Percentiles rank a stretch among this genome's conserved stretches.
Evolutionary conservation across 2,113 vertebrate species (phyloP).

Genomic region (Eudyptes chrysolophus): DNA sequence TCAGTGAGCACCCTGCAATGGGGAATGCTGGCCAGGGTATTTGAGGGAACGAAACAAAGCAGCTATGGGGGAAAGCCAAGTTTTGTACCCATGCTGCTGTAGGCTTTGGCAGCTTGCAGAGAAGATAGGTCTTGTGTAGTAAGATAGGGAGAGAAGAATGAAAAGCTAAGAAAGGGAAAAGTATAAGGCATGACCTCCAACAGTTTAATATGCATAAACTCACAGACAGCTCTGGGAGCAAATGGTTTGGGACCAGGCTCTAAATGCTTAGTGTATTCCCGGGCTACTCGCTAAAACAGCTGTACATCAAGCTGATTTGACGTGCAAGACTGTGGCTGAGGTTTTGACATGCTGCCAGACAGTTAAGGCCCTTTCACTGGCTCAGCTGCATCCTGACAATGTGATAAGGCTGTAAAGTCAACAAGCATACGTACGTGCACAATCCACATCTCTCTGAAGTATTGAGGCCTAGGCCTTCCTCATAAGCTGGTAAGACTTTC

Average conservation of each 20-base stretch:
- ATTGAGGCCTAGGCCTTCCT: not conserved
- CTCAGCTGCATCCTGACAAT: not conserved
- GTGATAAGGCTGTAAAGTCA: not conserved
- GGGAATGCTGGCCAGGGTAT: not conserved
- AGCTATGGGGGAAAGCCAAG: not conserved
- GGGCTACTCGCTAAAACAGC: not conserved
- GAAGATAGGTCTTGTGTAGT: not conserved
- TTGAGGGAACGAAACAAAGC: not conserved
- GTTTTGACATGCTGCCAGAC: not conserved
- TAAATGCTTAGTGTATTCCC: not conserved
- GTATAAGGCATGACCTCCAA: not conserved
- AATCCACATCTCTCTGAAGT: not conserved
- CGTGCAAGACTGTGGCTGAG: not conserved
- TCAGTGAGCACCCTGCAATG: not conserved
- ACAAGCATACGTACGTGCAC: fast-evolving
- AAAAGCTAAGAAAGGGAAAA: not conserved
- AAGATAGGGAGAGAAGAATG: not conserved
- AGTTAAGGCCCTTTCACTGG: not conserved
- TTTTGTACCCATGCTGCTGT: not conserved
- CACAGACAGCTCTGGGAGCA: not conserved
- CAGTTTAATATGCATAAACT: not conserved
- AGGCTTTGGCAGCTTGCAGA: not conserved
- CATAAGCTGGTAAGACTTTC: not conserved
- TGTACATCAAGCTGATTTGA: not conserved
- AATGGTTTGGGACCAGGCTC: not conserved